phyloP scores from a whole-genome alignment of 2,888 invertebrate species.

The Pristionchus japonicus region DNA sequence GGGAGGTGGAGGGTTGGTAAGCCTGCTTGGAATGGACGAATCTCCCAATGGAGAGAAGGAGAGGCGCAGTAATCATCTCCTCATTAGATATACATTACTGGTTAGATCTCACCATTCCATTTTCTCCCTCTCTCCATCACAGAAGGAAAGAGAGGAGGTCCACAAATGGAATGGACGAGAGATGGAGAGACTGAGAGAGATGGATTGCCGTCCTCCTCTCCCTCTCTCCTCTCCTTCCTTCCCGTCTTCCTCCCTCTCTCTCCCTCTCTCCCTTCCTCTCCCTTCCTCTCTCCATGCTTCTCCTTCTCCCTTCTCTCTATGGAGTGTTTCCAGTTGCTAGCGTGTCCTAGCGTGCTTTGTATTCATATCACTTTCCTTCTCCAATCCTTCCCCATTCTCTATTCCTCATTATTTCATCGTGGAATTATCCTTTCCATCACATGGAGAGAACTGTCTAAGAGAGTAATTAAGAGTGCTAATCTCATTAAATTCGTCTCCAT shows the following conservation, averaged over 20 bases:
- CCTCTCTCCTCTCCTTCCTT: neutral
- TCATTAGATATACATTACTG: constrained; percentile 39
- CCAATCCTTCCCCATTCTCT: neutral
- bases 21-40: neutral
- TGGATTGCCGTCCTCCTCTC: neutral
- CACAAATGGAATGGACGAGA: constrained; percentile 24
- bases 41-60: neutral
- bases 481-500: neutral
- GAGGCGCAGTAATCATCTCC: constrained; percentile 8
- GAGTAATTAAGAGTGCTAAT: constrained; percentile 1
- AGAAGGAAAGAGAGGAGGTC: neutral
- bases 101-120: neutral
- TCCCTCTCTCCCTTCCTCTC: neutral
- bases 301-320: constrained; percentile 23
- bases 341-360: neutral
- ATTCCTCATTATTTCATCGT: neutral
- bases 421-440: neutral
- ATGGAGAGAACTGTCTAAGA: neutral
- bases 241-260: neutral
- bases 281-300: neutral
- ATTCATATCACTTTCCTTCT: neutral
- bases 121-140: neutral
- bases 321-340: neutral
- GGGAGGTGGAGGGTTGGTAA: neutral
- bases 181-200: constrained; percentile 25